A percentile compares a stretch with the other conserved stretches of the same genome.
Evolutionary conservation across 2,113 vertebrate species (phyloP).

Genomic region (Albula glossodonta): DNA sequence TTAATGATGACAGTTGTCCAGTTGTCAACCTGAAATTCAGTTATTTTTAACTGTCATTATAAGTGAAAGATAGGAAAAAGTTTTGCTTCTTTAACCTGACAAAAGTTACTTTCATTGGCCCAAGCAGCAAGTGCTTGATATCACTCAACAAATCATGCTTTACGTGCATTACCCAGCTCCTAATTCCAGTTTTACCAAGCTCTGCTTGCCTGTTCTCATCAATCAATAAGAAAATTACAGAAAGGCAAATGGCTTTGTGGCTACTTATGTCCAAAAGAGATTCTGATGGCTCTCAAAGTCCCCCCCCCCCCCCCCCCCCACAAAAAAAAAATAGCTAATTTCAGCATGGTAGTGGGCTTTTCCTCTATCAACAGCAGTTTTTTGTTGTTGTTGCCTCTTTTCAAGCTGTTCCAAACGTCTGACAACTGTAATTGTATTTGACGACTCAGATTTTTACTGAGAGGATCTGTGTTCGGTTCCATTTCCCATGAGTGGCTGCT

Average conservation of each 20-base stretch:
- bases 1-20: too few relatives aligned
- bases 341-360: constrained; percentile 57
- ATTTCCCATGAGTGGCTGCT: constrained; percentile 61
- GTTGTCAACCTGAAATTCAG: too few relatives aligned
- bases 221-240: constrained; percentile 64
- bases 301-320: too few relatives aligned
- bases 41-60: too few relatives aligned
- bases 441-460: constrained; percentile 64
- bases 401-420: constrained; percentile 69
- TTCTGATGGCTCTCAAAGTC: constrained; percentile 46
- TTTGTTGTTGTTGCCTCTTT: constrained; percentile 28
- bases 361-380: constrained; percentile 31
- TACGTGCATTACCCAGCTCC: constrained; percentile 38
- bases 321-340: constrained; percentile 61
- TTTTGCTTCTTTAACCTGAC: too few relatives aligned
- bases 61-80: too few relatives aligned
- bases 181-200: constrained; percentile 50
- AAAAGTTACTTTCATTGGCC: background rate
- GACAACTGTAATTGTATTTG: constrained; percentile 71
- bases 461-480: constrained; percentile 54
- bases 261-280: constrained; percentile 6
- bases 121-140: constrained; percentile 45
- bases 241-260: constrained; percentile 52
- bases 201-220: constrained; percentile 55
- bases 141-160: constrained; percentile 50